phyloP scores from a whole-genome alignment of 2,113 vertebrate genomes.

The Grus americana region DNA sequence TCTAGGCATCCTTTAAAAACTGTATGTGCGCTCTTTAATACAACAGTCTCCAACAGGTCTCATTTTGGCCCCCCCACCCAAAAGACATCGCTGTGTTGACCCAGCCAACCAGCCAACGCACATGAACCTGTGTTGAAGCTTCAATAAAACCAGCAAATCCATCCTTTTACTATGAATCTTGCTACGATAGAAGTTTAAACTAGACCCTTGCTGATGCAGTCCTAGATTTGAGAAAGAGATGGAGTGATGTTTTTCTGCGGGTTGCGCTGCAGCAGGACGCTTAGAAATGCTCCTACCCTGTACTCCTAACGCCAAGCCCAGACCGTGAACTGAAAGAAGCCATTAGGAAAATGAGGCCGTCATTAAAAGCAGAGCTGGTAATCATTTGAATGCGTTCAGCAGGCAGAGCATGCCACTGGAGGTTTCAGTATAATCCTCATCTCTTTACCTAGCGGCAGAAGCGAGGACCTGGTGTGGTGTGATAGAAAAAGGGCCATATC shows the following conservation, averaged over 20 bases:
- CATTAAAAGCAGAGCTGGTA: not conserved
- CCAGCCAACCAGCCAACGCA: accelerated
- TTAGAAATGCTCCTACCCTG: not conserved
- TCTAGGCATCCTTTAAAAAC: not conserved
- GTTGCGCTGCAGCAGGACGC: not conserved
- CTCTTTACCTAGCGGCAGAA: slow-evolving; percentile 1
- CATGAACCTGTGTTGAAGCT: not conserved
- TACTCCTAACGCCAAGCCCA: not conserved
- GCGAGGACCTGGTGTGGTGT: slow-evolving; percentile 39
- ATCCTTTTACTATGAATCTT: not conserved
- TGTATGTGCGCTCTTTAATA: not conserved
- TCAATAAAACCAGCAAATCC: not conserved
- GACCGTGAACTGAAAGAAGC: not conserved
- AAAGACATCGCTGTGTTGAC: not conserved
- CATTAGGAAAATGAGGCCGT: not conserved
- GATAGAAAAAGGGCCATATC: slow-evolving; percentile 61
- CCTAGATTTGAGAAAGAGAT: not conserved
- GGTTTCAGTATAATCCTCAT: not conserved
- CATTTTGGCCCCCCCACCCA: not conserved
- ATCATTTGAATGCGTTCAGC: not conserved
- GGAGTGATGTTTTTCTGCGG: not conserved
- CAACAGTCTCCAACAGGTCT: not conserved
- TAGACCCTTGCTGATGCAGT: not conserved
- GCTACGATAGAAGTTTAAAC: not conserved
- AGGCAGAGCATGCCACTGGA: not conserved